Percentiles rank a stretch among this genome's conserved stretches.
phyloP scores from a whole-genome alignment of 2,797 vertebrate genomes.

The Lemur catta region DNA sequence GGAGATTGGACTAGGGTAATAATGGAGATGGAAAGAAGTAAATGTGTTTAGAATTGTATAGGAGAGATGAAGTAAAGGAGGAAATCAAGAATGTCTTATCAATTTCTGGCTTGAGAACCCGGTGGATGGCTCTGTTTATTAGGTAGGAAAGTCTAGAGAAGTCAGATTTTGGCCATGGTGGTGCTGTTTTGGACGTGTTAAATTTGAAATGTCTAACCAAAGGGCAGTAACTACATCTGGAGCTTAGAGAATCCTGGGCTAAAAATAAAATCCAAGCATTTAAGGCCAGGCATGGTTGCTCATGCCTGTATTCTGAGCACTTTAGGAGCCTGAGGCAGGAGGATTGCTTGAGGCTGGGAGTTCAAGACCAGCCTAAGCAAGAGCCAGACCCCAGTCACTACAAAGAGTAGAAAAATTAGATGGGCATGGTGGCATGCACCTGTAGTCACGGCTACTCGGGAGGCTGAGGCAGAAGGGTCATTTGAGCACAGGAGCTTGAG shows the following conservation, averaged over 20 bases:
- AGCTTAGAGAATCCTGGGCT: not conserved
- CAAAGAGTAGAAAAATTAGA: not conserved
- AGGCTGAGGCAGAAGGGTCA: not conserved
- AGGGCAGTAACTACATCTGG: not conserved
- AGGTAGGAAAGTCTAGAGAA: not conserved
- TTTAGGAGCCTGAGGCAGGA: not conserved
- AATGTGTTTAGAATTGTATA: conserved; percentile 2
- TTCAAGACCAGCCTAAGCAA: not conserved
- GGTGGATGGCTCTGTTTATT: not conserved
- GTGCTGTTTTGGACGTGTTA: conserved; percentile 1
- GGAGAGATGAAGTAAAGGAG: not conserved
- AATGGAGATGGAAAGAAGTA: not conserved
- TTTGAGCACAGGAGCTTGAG: not conserved
- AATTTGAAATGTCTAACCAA: not conserved
- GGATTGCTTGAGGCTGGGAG: not conserved
- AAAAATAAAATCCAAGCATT: conserved; percentile 31
- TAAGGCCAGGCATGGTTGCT: not conserved
- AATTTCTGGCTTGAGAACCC: conserved; percentile 4
- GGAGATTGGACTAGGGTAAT: not conserved
- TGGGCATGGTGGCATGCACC: not conserved
- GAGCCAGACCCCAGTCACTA: not conserved
- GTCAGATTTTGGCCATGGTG: not conserved
- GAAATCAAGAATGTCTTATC: not conserved
- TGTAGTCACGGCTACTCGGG: not conserved
- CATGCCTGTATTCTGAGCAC: not conserved